Percentiles rank a stretch among this genome's conserved stretches.
Evolutionary conservation across 2,113 vertebrate species (phyloP).

Genomic region (Puffinus mauretanicus): DNA sequence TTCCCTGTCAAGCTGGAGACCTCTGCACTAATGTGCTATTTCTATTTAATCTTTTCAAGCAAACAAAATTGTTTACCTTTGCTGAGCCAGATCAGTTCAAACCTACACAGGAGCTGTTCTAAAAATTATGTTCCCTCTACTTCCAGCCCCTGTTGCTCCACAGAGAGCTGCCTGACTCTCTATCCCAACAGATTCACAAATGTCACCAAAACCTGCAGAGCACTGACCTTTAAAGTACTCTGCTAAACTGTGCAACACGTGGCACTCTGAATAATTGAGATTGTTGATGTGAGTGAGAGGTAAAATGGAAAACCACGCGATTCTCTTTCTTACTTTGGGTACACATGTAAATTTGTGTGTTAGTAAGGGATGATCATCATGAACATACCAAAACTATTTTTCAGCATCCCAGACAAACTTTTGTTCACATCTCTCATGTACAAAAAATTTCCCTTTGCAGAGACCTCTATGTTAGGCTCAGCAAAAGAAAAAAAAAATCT

Average conservation of each 20-base stretch:
- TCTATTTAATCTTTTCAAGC: not conserved
- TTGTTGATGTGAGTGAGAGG: not conserved
- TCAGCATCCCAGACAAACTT: not conserved
- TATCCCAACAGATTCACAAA: not conserved
- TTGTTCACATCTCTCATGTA: not conserved
- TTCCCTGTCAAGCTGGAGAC: not conserved
- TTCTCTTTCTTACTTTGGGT: not conserved
- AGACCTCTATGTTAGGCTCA: not conserved
- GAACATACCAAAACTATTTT: not conserved
- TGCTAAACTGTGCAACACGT: not conserved
- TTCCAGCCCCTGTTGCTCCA: not conserved
- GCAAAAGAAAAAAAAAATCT: not conserved
- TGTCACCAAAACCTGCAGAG: not conserved
- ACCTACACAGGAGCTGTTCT: not conserved
- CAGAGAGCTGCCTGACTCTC: not conserved
- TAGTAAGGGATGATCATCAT: not conserved
- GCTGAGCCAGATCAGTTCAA: not conserved
- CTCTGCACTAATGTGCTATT: not conserved
- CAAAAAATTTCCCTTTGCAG: not conserved
- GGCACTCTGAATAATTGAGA: not conserved
- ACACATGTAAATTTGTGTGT: not conserved
- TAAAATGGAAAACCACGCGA: not conserved
- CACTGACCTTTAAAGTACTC: not conserved
- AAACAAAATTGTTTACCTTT: not conserved
- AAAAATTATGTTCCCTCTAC: not conserved